Evolutionary conservation across 2,797 vertebrate species (phyloP).

Genomic region (Gambelia wislizenii): DNA sequence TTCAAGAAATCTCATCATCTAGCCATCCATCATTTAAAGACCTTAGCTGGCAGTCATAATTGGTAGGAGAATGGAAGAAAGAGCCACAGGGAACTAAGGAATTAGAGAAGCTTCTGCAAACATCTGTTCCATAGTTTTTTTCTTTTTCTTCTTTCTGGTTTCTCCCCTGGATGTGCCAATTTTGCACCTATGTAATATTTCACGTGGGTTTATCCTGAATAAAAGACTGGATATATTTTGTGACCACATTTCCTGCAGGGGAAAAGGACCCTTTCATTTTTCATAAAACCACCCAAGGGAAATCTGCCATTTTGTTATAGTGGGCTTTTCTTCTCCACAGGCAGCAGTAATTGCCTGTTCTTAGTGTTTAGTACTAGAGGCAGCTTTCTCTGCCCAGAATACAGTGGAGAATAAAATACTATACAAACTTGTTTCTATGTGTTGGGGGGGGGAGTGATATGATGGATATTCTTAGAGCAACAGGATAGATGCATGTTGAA

Average conservation of each 20-base stretch:
- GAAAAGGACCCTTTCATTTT: neutral
- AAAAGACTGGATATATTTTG: neutral
- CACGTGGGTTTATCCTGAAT: neutral
- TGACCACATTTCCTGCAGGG: neutral
- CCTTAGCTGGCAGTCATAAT: neutral
- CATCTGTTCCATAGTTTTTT: slow-evolving; percentile 5
- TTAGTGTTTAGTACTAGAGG: neutral
- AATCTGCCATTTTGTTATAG: neutral
- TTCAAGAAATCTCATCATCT: neutral
- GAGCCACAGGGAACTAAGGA: neutral
- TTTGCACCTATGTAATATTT: neutral
- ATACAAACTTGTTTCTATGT: neutral
- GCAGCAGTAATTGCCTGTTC: neutral
- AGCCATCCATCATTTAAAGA: neutral
- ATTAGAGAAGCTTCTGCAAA: neutral
- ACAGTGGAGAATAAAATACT: neutral
- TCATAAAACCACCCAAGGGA: neutral
- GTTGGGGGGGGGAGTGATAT: neutral
- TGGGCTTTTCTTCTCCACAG: neutral
- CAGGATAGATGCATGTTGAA: neutral
- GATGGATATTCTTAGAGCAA: neutral
- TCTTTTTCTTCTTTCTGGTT: neutral
- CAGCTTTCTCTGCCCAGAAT: neutral
- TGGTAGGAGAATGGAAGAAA: slow-evolving; percentile 13
- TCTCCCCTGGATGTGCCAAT: neutral